A percentile compares a stretch with the other conserved stretches of the same genome.
phyloP scores from a whole-genome alignment of 2,797 vertebrate genomes.

The Aviceda leuphotes region DNA sequence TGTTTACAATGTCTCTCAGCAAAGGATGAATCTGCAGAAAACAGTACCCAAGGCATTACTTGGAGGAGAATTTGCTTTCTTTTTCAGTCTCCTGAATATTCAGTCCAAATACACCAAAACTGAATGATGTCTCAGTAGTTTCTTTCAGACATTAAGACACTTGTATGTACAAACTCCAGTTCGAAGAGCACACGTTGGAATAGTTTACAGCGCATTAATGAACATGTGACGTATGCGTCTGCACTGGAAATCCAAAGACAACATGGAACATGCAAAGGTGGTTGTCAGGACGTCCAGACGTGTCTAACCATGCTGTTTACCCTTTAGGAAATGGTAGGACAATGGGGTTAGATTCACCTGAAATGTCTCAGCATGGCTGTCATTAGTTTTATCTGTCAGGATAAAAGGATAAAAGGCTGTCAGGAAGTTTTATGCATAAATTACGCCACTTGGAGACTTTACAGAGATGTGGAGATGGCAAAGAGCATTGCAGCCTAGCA shows the following conservation, averaged over 20 bases:
- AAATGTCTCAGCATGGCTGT: background rate
- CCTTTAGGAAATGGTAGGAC: background rate
- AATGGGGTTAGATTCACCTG: background rate
- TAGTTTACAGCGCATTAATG: background rate
- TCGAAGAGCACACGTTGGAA: background rate
- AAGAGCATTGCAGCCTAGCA: background rate
- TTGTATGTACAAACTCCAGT: background rate
- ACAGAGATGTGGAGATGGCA: background rate
- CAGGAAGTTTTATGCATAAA: background rate
- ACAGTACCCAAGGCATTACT: fast-evolving
- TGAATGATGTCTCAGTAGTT: background rate
- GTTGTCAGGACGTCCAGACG: background rate
- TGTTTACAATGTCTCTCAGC: background rate
- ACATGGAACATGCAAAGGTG: slow-evolving; percentile 32
- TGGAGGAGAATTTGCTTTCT: background rate
- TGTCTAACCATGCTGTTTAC: slow-evolving; percentile 51
- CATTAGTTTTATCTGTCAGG: background rate
- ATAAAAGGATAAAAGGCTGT: background rate
- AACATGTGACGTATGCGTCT: background rate
- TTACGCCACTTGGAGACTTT: background rate
- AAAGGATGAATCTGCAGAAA: background rate
- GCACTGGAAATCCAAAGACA: slow-evolving; percentile 17
- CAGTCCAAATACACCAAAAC: background rate
- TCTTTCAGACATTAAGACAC: background rate
- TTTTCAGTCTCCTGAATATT: background rate